phyloP scores from a whole-genome alignment of 1,140 invertebrate genomes.

The Copidosoma floridanum region DNA sequence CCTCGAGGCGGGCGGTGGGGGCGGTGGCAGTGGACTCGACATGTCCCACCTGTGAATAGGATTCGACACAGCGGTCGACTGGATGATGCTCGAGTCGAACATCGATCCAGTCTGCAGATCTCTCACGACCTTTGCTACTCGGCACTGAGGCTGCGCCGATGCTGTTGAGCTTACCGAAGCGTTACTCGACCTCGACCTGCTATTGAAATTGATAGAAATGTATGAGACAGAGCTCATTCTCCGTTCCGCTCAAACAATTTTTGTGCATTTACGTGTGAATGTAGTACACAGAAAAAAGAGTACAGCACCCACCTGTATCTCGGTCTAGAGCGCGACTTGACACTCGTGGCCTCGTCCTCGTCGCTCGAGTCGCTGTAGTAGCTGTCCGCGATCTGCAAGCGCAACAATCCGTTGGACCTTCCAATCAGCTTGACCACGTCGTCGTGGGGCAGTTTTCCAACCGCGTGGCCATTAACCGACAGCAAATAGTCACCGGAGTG shows the following conservation, averaged over 20 bases:
- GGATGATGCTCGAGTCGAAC: conserved; percentile 44
- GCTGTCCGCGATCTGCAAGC: conserved; percentile 84
- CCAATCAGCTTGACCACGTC: conserved; percentile 90
- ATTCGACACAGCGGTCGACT: conserved; percentile 15
- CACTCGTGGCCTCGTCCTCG: conserved; percentile 62
- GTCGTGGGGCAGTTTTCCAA: conserved; percentile 86
- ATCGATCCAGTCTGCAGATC: conserved; percentile 60
- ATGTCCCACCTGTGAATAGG: conserved; percentile 50
- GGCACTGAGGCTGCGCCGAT: conserved; percentile 45
- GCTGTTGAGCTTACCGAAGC: conserved; percentile 4
- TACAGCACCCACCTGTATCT: conserved; percentile 62
- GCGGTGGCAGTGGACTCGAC: conserved; percentile 49
- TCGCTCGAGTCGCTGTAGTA: conserved; percentile 85
- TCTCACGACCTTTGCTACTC: conserved; percentile 59
- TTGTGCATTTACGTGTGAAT: too few species aligned
- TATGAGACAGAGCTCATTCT: too few species aligned
- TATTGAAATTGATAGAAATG: too few species aligned
- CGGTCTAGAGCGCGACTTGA: conserved; percentile 54
- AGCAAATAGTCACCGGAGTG: conserved; percentile 88
- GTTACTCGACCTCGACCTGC: conserved; percentile 12
- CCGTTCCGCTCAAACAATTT: too few species aligned
- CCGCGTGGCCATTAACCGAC: conserved; percentile 86
- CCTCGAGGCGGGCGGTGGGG: conserved; percentile 47
- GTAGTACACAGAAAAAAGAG: too few species aligned
- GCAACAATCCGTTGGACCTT: conserved; percentile 74